Base-by-base conservation (phyloP, 2,888 invertebrate species). In the Marronus borbonicus region DNA sequence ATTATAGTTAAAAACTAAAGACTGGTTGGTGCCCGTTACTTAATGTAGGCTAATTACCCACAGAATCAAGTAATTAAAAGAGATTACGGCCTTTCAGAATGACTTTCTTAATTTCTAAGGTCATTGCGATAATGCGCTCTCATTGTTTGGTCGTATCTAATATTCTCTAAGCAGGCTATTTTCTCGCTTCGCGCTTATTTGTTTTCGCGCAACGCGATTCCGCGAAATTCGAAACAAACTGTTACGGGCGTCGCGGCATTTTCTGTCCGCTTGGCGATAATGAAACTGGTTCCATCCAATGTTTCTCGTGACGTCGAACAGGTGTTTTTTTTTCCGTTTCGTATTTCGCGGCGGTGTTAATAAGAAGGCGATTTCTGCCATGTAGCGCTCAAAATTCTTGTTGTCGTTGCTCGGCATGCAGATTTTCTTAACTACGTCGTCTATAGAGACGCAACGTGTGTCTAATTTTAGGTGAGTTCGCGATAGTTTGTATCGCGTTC, bases 281-380 rank as follows among this genome's bases (percentile, higher is more conserved):
- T 49, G 66, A 66, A 66, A 66, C 66, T 49, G 66, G 66, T 66
- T 66, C 8, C 66, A 66, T 66, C 55, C 66, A 66, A 66, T 66
- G 66, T 49, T 66, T 65, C 49, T 66, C 39, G 44, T 66, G 66
- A 66, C 66, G 66, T 12, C 20, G 66, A 31, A 64, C 14, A 64
- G 64, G 64, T 64, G 64, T 64, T 44, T 44, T 44, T 62, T 62
- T 14, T 66, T 31, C 5, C 31, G 31, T 66, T 31, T 31, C 31
- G 31, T 66, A 14, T 66, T 12, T 66, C 44, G 20, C 66, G 7
- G 44, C 20, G 44, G 24, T 3, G 66, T 66, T 49, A 49, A 44
- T 17, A 66, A 49, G 64, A 31, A n/a, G 49, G 44, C 44, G 49
- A 28, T 49, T 49, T 49, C 66, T 66, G 62, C 62, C 8, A 20